These are phyloP conservation scores for Prolemur simus DNA, from an alignment of 2,113 vertebrate species.

Conservation along the genomic window DNA sequence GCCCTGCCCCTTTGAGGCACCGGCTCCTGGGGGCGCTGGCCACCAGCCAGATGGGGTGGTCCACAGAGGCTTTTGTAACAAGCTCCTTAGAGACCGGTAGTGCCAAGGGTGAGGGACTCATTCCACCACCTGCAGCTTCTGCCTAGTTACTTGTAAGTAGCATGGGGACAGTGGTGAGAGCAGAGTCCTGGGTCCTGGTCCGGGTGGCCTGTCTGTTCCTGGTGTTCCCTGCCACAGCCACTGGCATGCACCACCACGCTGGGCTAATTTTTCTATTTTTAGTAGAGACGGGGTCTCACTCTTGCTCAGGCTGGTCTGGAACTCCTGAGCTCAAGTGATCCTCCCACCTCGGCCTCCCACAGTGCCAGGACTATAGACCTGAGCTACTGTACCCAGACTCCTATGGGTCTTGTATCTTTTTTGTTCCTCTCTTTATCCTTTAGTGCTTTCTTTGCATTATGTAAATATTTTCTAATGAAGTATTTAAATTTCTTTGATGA, in stretches of 20 bases:
- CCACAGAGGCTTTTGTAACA: neutral
- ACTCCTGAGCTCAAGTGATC: too few relatives aligned
- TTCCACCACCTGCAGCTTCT: neutral
- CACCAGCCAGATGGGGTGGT: neutral
- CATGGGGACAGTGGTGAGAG: neutral
- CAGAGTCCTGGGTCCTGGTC: neutral
- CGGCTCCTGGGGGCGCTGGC: neutral
- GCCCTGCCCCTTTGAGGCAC: neutral
- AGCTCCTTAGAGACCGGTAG: neutral
- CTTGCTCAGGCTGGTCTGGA: too few relatives aligned
- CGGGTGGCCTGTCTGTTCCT: slow-evolving; percentile 35
- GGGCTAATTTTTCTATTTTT: too few relatives aligned
- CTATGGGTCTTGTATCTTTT: neutral
- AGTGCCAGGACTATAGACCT: too few relatives aligned
- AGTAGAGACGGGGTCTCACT: too few relatives aligned
- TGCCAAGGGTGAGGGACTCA: neutral
- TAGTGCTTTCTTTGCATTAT: neutral
- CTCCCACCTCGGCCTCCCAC: too few relatives aligned
- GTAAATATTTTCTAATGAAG: neutral
- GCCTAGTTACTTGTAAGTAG: neutral
- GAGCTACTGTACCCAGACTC: too few relatives aligned
- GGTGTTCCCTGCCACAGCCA: neutral
- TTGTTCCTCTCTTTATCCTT: neutral
- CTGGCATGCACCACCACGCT: too few relatives aligned
- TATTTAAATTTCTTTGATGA: neutral